A percentile compares a stretch with the other conserved stretches of the same genome.
Conservation (phyloP, 2,113 vertebrate genomes). For the Murina feae region DNA sequence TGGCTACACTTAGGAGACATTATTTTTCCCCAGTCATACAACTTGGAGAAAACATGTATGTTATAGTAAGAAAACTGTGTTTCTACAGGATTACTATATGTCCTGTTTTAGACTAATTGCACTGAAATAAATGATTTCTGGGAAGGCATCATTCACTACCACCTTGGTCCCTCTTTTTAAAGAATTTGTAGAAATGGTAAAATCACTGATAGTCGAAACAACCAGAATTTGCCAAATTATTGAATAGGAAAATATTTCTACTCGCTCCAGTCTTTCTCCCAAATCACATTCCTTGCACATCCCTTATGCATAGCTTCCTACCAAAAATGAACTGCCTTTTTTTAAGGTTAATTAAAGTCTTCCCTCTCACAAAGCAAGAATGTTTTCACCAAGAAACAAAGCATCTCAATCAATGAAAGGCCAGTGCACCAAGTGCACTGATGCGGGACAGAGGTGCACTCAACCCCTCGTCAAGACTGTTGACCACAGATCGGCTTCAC, state of each 20-base stretch:
- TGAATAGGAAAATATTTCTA: background rate
- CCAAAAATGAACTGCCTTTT: background rate
- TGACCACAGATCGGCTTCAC: background rate
- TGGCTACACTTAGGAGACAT: background rate
- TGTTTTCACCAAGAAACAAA: conserved; percentile 17
- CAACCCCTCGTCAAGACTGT: background rate
- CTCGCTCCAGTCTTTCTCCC: background rate
- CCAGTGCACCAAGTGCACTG: background rate
- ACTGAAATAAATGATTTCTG: background rate
- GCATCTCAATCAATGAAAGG: background rate
- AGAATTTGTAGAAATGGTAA: background rate
- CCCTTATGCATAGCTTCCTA: background rate
- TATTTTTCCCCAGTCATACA: background rate
- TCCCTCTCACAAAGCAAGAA: background rate
- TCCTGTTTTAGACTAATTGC: background rate
- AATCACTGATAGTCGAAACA: background rate
- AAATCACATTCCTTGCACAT: background rate
- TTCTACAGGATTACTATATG: background rate
- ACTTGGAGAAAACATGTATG: background rate
- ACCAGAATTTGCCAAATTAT: background rate
- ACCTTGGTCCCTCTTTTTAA: background rate
- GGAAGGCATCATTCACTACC: background rate
- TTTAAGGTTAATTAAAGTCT: background rate
- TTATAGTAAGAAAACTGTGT: background rate
- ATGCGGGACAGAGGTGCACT: background rate